A percentile compares a stretch with the other conserved stretches of the same genome.
Conservation (phyloP, 1,140 invertebrate species). For the Archivesica marissinica region DNA sequence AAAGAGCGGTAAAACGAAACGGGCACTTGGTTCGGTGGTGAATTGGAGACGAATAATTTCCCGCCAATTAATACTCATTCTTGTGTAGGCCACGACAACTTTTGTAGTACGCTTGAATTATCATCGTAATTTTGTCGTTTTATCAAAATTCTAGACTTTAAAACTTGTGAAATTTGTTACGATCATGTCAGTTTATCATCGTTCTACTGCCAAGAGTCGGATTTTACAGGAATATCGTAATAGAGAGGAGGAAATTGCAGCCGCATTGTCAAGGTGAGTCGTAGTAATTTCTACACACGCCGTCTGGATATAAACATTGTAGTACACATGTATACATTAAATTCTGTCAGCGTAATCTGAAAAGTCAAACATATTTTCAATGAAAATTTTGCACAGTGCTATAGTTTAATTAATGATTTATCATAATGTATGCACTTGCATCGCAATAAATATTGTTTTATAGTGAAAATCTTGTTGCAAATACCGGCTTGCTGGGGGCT, state of each 20-base stretch:
- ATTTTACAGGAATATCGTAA: conserved; percentile 62
- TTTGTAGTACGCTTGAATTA: conserved; percentile 65
- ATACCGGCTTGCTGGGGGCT: conserved; percentile 29
- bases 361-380: neutral
- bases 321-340: conserved; percentile 61
- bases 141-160: conserved; percentile 40
- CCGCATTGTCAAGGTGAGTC: conserved; percentile 62
- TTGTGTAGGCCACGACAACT: conserved; percentile 65
- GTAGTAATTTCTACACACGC: conserved; percentile 65
- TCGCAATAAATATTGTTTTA: neutral
- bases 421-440: conserved; percentile 11
- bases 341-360: conserved; percentile 34
- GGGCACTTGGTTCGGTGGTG: conserved; percentile 51
- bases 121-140: conserved; percentile 45
- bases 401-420: conserved; percentile 18
- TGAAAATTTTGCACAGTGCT: neutral
- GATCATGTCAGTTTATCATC: conserved; percentile 62
- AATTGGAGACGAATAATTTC: conserved; percentile 55
- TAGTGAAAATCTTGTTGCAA: conserved; percentile 2
- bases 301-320: conserved; percentile 66
- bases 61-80: conserved; percentile 68
- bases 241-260: conserved; percentile 59
- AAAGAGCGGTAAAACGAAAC: conserved; percentile 34
- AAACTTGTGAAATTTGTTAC: neutral
- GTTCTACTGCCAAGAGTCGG: conserved; percentile 58